Base-by-base conservation (phyloP, 2,888 invertebrate species). In the Drosophila affinis region DNA sequence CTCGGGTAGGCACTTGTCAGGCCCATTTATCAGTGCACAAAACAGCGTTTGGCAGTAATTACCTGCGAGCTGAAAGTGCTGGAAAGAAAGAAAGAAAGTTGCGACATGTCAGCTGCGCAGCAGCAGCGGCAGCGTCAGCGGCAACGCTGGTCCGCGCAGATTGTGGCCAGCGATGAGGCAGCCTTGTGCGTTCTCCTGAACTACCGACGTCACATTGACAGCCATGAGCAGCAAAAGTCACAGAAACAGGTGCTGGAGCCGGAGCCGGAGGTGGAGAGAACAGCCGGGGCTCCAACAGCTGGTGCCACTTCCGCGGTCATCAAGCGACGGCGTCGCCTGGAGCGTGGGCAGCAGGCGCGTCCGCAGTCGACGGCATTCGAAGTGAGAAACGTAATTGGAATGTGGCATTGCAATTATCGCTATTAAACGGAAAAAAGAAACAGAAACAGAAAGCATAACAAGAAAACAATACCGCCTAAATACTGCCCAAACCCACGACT, bases 131-230 rank as follows among this genome's bases (percentile, higher is more conserved):
- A 69, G 51, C 54, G 73, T 7, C 55, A 61, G 17, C 61, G 60
- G 21, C 67, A 83, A 64, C 88, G 89, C 65, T 90, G 91, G 88
- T 90, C 90, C 77, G 80, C 77, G 45, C 91, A 91, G 73, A 78
- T 91, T 64, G 87, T 91, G 72, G 89, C 91, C 61, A 86, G 85
- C 45, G 77, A 82, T 61, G 87, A 90, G 58, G 75, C 75, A 18
- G 63, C 80, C 79, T 69, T 82, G 56, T 91, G 91, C 68, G 74
- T 90, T 29, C 72, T 92, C 55, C 61, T 91, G 24, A 84, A 84
- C 61, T 88, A 88, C 69, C 76, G 81, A 52, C 69, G 75, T 4
- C 78, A 79, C 64, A 81, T 79, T 45, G 67, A 45, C 17, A 69
- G 18, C 46, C 44, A 34, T 34, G 34, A 12, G 12, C 34, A 34